Evolutionary conservation across 2,113 vertebrate species (phyloP).

Genomic region (Hydrochoerus hydrochaeris): DNA sequence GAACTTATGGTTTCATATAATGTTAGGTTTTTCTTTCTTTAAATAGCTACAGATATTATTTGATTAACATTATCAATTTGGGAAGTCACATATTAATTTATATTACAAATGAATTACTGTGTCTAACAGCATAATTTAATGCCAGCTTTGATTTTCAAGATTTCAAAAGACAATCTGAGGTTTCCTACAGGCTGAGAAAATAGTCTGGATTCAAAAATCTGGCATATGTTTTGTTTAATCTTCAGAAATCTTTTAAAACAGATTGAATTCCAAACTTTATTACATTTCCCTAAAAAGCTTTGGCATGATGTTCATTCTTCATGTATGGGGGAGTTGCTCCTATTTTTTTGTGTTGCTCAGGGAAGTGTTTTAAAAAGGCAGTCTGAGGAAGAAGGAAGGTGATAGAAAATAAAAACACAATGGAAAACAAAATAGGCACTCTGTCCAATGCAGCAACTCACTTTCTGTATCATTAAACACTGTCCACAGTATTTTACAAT

Average conservation of each 20-base stretch:
- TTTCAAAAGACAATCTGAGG: slow-evolving; percentile 46
- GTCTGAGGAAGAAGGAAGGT: slow-evolving; percentile 1
- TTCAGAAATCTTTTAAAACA: slow-evolving; percentile 75
- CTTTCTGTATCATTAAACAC: background rate
- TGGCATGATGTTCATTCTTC: slow-evolving; percentile 50
- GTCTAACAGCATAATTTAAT: slow-evolving; percentile 40
- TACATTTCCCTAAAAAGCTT: slow-evolving; percentile 70
- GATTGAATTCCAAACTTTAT: slow-evolving; percentile 63
- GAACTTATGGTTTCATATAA: background rate
- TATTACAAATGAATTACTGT: slow-evolving; percentile 32
- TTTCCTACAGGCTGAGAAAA: slow-evolving; percentile 39
- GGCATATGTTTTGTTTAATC: slow-evolving; percentile 61
- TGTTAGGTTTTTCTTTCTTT: slow-evolving; percentile 38
- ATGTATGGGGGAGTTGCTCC: background rate
- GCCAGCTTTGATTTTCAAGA: slow-evolving; percentile 5
- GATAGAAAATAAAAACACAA: slow-evolving; percentile 14
- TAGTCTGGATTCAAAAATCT: slow-evolving; percentile 50
- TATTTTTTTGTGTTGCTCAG: slow-evolving; percentile 40
- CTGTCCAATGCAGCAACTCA: background rate
- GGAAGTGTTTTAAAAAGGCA: slow-evolving; percentile 53
- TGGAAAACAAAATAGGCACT: background rate
- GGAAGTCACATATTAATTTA: slow-evolving; percentile 44
- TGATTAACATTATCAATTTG: slow-evolving; percentile 24
- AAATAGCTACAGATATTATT: slow-evolving; percentile 13
- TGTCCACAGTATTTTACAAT: background rate